These are phyloP conservation scores for Lasioglossum pauxillum DNA, from an alignment of 2,888 invertebrate genomes.

Conservation along the genomic window DNA sequence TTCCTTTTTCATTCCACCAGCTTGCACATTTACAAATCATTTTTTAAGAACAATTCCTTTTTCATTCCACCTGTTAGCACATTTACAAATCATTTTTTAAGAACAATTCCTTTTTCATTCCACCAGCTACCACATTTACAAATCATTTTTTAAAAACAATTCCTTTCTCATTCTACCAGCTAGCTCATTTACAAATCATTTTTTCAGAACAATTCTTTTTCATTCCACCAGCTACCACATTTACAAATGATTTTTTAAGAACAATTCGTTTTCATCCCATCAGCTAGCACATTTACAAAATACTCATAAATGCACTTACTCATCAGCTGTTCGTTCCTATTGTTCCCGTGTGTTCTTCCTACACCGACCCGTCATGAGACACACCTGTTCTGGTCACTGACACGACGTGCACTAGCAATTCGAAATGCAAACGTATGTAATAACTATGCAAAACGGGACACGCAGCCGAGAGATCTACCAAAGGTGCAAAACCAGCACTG, in stretches of 20 bases:
- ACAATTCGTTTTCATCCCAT: too few relatives aligned
- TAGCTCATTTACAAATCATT: too few relatives aligned
- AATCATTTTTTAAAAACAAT: neutral
- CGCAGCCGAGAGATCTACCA: neutral
- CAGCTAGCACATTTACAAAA: neutral
- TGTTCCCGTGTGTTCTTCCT: neutral
- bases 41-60: neutral
- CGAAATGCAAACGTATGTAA: neutral
- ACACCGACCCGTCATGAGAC: neutral
- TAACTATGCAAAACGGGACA: neutral
- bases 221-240: too few relatives aligned
- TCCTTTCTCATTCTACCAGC: too few relatives aligned
- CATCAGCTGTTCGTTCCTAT: neutral
- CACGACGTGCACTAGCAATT: neutral
- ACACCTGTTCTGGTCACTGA: slow-evolving; percentile 2
- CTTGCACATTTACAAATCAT: neutral
- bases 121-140: too few relatives aligned
- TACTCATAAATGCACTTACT: neutral
- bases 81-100: too few relatives aligned
- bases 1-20: too few relatives aligned
- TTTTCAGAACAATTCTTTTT: too few relatives aligned
- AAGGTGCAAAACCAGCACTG: neutral
- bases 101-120: too few relatives aligned
- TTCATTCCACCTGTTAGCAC: too few relatives aligned
- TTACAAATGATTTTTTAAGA: neutral